Base-by-base conservation (phyloP, 1,140 invertebrate genomes). In the Drosophila quadrilineata region DNA sequence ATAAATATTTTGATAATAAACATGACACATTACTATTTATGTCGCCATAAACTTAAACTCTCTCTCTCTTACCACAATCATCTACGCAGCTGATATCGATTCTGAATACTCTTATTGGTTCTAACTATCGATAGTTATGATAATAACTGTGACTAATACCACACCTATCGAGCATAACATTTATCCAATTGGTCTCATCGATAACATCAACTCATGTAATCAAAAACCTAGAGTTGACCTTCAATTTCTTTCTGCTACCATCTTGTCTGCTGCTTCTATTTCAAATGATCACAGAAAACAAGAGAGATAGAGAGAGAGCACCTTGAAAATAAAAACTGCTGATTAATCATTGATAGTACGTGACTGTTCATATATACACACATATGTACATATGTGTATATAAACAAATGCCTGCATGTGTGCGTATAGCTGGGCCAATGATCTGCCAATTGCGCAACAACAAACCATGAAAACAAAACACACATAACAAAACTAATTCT, bases 371-470 rank as follows among this genome's bases (percentile, higher is more conserved):
- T 53, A 22, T 10, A 41, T 22, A 54, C 12, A 19, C 6, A 35
- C 10, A 19, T 63, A 50, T 24, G 6, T 57, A 38, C 22, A 31
- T 58, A 14, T 29, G 35, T 48, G 45, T 54, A 41, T 24, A 57
- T 53, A 26, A 22, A n/a, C n/a, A n/a, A n/a, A n/a, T n/a, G n/a
- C n/a, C n/a, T n/a, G n/a, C n/a, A n/a, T n/a, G n/a, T n/a, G n/a
- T 56, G 38, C 59, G 35, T 40, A 21, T 29, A 57, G 54, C 60
- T 65, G 52, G 75, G 76, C 63, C 76, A 80, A 76, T 62, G 76
- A 84, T 84, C 77, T 70, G 40, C 46, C 48, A 56, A 73, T 82
- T 84, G 77, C 77, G 79, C 79, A 84, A 85, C 59, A 77, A 84
- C 54, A 76, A 80, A 56, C 19, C 35, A 8, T 21, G 10, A 10